These are phyloP conservation scores for Drosophila limbata DNA, from an alignment of 2,888 invertebrate genomes.

Conservation along the genomic window DNA sequence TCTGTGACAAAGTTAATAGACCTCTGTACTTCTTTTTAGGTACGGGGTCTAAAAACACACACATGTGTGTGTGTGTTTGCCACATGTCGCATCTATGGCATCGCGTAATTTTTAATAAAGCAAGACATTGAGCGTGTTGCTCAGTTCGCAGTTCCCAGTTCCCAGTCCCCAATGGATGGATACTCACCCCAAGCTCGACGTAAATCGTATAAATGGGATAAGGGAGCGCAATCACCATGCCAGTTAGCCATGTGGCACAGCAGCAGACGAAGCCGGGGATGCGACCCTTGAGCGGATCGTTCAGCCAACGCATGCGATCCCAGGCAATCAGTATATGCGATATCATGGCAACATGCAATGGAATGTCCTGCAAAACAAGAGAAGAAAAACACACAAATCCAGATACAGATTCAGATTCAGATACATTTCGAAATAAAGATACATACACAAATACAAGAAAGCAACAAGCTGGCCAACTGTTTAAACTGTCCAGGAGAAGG, in stretches of 20 bases:
- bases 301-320: slow-evolving; percentile 89
- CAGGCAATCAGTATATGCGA: slow-evolving; percentile 89
- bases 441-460: background rate
- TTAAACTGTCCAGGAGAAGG: background rate
- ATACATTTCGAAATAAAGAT: slow-evolving; percentile 2
- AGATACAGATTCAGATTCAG: slow-evolving; percentile 6
- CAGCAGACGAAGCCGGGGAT: slow-evolving; percentile 89
- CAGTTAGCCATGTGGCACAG: slow-evolving; percentile 90
- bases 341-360: slow-evolving; percentile 89
- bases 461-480: background rate
- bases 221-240: slow-evolving; percentile 90
- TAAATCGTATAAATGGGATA: slow-evolving; percentile 91
- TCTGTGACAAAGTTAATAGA: too few species aligned
- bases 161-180: background rate
- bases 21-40: too few species aligned
- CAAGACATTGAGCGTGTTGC: slow-evolving; percentile 13
- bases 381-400: background rate
- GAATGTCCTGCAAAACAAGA: slow-evolving; percentile 88
- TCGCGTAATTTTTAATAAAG: slow-evolving; percentile 53
- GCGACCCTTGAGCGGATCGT: slow-evolving; percentile 88
- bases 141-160: background rate
- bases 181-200: slow-evolving; percentile 89
- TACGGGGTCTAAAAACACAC: too few species aligned
- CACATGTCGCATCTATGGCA: slow-evolving; percentile 25
- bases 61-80: background rate